Conservation (phyloP, 2,113 vertebrate species). For the Glareola pratincola region DNA sequence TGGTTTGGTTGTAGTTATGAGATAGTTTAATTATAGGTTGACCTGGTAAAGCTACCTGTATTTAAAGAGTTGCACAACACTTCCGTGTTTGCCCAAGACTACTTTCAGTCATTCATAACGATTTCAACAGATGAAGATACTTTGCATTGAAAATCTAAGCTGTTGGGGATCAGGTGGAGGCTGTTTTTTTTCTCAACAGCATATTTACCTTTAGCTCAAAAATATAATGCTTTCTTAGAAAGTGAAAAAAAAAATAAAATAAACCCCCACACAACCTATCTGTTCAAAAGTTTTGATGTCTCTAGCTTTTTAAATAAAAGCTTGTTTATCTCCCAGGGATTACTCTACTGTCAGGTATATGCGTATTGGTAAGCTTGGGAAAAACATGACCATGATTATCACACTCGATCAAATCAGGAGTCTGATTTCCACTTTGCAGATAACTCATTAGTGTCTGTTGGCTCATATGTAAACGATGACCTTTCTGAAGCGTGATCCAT, state of each 20-base stretch:
- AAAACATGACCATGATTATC: not conserved
- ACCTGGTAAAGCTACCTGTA: not conserved
- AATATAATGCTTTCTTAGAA: not conserved
- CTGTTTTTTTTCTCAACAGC: not conserved
- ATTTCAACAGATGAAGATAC: not conserved
- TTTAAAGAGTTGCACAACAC: not conserved
- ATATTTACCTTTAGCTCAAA: not conserved
- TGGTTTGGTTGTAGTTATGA: not conserved
- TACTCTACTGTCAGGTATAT: not conserved
- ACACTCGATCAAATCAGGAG: not conserved
- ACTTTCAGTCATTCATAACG: not conserved
- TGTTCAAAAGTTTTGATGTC: not conserved
- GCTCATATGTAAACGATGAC: not conserved
- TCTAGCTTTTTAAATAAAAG: not conserved
- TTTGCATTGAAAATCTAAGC: not conserved
- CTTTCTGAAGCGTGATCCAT: not conserved
- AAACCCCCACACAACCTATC: not conserved
- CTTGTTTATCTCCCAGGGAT: not conserved
- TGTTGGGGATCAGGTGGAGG: not conserved
- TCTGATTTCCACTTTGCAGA: not conserved
- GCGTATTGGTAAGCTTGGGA: not conserved
- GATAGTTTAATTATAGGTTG: conserved; percentile 19
- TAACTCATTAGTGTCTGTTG: not conserved
- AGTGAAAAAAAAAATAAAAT: not conserved
- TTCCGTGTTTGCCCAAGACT: not conserved